Evolutionary conservation across 2,888 invertebrate genomes (phyloP).

Genomic region (Limenitis camilla): DNA sequence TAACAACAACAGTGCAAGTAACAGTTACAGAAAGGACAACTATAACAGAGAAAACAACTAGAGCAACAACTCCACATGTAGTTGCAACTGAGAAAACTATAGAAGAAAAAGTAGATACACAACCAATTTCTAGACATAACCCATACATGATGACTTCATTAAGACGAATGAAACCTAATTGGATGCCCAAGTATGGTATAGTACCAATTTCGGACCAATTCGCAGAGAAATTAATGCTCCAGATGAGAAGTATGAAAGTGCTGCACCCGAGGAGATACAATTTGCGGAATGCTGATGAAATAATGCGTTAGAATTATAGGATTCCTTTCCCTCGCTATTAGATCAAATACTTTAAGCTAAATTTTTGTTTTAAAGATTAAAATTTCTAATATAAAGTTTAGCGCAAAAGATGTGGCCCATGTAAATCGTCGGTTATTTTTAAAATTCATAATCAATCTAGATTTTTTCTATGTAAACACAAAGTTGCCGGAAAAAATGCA

Average conservation of each 20-base stretch:
- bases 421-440: too few species aligned
- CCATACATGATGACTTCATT: slow-evolving; percentile 37
- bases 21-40: slow-evolving; percentile 8
- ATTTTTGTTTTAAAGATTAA: too few species aligned
- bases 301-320: slow-evolving; percentile 1
- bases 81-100: neutral
- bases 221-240: slow-evolving; percentile 42
- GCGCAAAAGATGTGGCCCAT: too few species aligned
- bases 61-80: neutral
- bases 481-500: too few species aligned
- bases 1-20: slow-evolving; percentile 7
- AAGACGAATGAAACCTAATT: slow-evolving; percentile 39
- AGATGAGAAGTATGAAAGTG: slow-evolving; percentile 33
- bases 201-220: slow-evolving; percentile 49
- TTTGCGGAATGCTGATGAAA: slow-evolving; percentile 11
- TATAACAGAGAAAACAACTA: slow-evolving; percentile 6
- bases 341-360: too few species aligned
- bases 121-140: slow-evolving; percentile 1
- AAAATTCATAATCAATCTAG: too few species aligned
- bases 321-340: neutral
- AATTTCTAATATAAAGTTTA: too few species aligned
- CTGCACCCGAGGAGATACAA: slow-evolving; percentile 26
- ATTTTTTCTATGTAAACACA: too few species aligned
- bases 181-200: slow-evolving; percentile 49
- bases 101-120: slow-evolving; percentile 13